These are phyloP conservation scores for Nowickia ferox DNA, from an alignment of 2,888 invertebrate genomes.

Conservation along the genomic window DNA sequence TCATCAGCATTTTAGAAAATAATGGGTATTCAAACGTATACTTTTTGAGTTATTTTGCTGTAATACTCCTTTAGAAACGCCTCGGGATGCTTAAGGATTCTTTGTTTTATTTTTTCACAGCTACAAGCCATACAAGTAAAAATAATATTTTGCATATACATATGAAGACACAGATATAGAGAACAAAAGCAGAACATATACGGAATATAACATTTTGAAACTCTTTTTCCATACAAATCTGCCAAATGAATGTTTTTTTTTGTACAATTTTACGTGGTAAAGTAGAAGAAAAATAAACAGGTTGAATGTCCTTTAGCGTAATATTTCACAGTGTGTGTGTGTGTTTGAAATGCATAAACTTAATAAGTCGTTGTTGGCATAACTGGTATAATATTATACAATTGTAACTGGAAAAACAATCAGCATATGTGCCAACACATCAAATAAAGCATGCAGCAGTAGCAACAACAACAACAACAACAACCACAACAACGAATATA, in stretches of 20 bases:
- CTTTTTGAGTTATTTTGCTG: conserved; percentile 8
- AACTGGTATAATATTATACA: conserved; percentile 50
- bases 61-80: conserved; percentile 12
- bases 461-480: conserved; percentile 20
- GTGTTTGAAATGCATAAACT: conserved; percentile 38
- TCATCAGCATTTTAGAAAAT: conserved; percentile 31
- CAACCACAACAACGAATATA: conserved; percentile 13
- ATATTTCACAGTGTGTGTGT: conserved; percentile 32
- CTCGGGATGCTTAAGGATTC: conserved; percentile 33
- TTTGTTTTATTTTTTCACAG: conserved; percentile 18
- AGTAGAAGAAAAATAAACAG: conserved; percentile 50
- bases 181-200: background rate
- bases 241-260: background rate
- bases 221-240: background rate
- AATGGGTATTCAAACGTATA: conserved; percentile 38
- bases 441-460: conserved; percentile 28
- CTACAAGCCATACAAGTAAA: conserved; percentile 28
- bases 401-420: conserved; percentile 43
- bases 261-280: background rate
- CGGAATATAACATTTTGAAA: background rate
- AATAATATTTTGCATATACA: conserved; percentile 23
- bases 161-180: background rate
- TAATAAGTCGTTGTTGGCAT: conserved; percentile 56
- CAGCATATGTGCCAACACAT: conserved; percentile 48
- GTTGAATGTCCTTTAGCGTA: conserved; percentile 67